A percentile compares a stretch with the other conserved stretches of the same genome.
Evolutionary conservation across 2,888 invertebrate genomes (phyloP).

Genomic region (Cheilosia scutellata): DNA sequence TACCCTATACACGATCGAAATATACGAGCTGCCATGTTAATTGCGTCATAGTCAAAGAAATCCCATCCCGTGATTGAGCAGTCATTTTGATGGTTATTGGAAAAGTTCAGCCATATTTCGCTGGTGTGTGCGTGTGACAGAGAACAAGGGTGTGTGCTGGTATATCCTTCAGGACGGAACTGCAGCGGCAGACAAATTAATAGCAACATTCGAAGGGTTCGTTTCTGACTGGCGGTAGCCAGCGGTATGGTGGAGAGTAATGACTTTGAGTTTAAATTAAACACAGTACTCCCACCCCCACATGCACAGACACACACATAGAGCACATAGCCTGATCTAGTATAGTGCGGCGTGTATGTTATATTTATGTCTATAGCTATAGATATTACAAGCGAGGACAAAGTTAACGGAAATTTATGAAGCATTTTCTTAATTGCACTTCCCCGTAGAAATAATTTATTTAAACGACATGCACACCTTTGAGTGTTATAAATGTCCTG

Average conservation of each 20-base stretch:
- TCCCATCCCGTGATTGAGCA: constrained; percentile 74
- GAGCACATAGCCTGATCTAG: background rate
- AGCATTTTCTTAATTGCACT: constrained; percentile 84
- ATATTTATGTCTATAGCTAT: constrained; percentile 40
- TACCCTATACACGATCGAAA: constrained; percentile 16
- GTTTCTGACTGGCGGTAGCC: constrained; percentile 1
- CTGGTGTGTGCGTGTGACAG: constrained; percentile 38
- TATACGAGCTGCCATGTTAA: constrained; percentile 70
- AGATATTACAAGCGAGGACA: constrained; percentile 77
- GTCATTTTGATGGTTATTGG: constrained; percentile 76
- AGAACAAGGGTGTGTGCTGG: constrained; percentile 18
- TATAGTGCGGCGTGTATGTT: background rate
- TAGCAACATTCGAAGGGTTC: constrained; percentile 68
- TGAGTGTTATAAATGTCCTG: constrained; percentile 75
- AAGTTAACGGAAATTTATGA: constrained; percentile 82
- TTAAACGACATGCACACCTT: constrained; percentile 82
- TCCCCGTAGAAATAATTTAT: constrained; percentile 83
- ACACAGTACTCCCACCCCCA: constrained; percentile 31
- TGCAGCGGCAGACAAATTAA: constrained; percentile 75
- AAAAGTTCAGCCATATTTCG: constrained; percentile 71
- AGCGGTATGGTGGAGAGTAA: constrained; percentile 56
- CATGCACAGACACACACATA: background rate
- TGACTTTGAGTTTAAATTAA: constrained; percentile 75
- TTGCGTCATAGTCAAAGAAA: constrained; percentile 74
- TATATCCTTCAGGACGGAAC: constrained; percentile 50